Conservation (phyloP, 2,888 invertebrate genomes). For the Scaptomyza parva region DNA sequence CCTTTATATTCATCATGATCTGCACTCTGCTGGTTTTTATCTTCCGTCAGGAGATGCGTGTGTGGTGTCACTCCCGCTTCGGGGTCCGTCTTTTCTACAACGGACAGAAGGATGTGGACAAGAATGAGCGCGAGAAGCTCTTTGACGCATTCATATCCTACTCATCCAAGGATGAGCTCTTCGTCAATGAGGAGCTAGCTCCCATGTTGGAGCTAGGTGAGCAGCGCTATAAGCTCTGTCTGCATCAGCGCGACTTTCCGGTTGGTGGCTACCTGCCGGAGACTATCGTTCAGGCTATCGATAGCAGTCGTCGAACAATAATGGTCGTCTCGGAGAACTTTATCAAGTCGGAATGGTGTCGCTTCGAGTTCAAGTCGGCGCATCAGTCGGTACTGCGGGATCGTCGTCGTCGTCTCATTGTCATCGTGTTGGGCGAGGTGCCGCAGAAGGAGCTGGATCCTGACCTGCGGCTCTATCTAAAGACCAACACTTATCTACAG, state of each 20-base stretch:
- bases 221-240: slow-evolving; percentile 92
- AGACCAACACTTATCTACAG: slow-evolving; percentile 95
- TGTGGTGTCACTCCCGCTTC: slow-evolving; percentile 95
- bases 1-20: slow-evolving; percentile 91
- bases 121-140: slow-evolving; percentile 92
- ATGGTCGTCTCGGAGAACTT: slow-evolving; percentile 97
- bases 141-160: slow-evolving; percentile 98
- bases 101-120: slow-evolving; percentile 90
- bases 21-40: slow-evolving; percentile 91
- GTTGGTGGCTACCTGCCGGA: slow-evolving; percentile 95
- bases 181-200: slow-evolving; percentile 94
- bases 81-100: slow-evolving; percentile 92
- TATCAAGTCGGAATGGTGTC: slow-evolving; percentile 97
- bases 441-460: slow-evolving; percentile 95
- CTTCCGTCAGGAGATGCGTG: slow-evolving; percentile 92
- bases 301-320: slow-evolving; percentile 95
- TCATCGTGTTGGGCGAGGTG: slow-evolving; percentile 95
- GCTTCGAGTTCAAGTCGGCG: slow-evolving; percentile 97
- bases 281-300: slow-evolving; percentile 96
- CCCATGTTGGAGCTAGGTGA: slow-evolving; percentile 94
- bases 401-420: slow-evolving; percentile 93
- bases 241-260: slow-evolving; percentile 96
- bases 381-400: slow-evolving; percentile 95
- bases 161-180: slow-evolving; percentile 95
- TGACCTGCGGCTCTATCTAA: slow-evolving; percentile 94